Conservation (phyloP, 2,888 invertebrate species). For the Cybosia mesomella region DNA sequence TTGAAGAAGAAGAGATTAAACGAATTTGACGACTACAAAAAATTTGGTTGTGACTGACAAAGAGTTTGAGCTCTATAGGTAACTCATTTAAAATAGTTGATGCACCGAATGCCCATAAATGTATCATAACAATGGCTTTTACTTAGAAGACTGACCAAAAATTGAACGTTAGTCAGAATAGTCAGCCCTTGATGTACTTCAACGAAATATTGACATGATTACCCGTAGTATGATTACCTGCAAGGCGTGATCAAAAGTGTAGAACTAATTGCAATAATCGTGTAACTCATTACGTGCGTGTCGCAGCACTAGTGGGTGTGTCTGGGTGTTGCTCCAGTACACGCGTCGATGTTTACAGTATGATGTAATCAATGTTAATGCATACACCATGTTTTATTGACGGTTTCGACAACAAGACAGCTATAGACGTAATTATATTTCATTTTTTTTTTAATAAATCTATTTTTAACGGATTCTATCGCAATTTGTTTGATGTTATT, state of each 20-base stretch:
- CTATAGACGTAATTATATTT: background rate
- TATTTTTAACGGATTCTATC: no score
- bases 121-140: no score
- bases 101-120: no score
- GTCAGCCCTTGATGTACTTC: background rate
- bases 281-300: conserved; percentile 11
- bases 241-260: background rate
- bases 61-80: background rate
- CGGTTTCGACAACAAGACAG: background rate
- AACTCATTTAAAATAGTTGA: no score
- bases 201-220: background rate
- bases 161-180: background rate
- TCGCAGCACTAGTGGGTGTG: conserved; percentile 38
- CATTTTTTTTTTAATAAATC: background rate
- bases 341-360: conserved; percentile 37
- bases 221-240: background rate
- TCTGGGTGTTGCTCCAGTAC: conserved; percentile 13
- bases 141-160: background rate
- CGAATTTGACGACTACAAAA: no score
- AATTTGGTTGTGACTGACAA: no score
- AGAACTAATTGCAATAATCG: background rate
- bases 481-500: no score
- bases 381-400: conserved; percentile 1
- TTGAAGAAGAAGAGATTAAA: no score
- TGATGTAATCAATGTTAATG: conserved; percentile 29